A percentile compares a stretch with the other conserved stretches of the same genome.
These are phyloP conservation scores for Trichopoda pennipes DNA, from an alignment of 2,888 invertebrate genomes.

Conservation along the genomic window DNA sequence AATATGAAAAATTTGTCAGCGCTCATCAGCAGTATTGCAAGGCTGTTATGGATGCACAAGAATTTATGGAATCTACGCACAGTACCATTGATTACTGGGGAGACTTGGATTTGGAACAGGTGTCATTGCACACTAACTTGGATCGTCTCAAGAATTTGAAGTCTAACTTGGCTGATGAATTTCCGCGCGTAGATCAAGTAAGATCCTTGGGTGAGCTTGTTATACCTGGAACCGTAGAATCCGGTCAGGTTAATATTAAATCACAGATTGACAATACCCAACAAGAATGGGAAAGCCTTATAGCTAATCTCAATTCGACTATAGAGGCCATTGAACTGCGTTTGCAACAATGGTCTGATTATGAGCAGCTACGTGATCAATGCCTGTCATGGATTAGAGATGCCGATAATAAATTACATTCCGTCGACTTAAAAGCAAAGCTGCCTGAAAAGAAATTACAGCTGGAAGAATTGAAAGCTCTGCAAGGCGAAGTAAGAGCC, in stretches of 20 bases:
- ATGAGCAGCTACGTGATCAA: slow-evolving; percentile 91
- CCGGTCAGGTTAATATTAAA: slow-evolving; percentile 91
- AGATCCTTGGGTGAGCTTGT: slow-evolving; percentile 93
- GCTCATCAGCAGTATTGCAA: slow-evolving; percentile 94
- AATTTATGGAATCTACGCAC: slow-evolving; percentile 92
- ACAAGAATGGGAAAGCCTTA: slow-evolving; percentile 93
- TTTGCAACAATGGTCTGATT: slow-evolving; percentile 94
- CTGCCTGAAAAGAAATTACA: slow-evolving; percentile 92
- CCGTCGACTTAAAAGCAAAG: slow-evolving; percentile 91
- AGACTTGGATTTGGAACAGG: slow-evolving; percentile 90
- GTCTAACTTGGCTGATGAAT: slow-evolving; percentile 91
- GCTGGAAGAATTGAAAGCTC: slow-evolving; percentile 87
- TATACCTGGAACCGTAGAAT: slow-evolving; percentile 91
- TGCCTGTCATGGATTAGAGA: slow-evolving; percentile 93
- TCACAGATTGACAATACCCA: slow-evolving; percentile 93
- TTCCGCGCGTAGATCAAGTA: slow-evolving; percentile 90
- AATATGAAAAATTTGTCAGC: slow-evolving; percentile 92
- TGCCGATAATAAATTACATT: slow-evolving; percentile 92
- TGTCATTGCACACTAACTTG: slow-evolving; percentile 91
- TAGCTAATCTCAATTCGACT: slow-evolving; percentile 88
- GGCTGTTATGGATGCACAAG: slow-evolving; percentile 91
- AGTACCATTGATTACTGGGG: slow-evolving; percentile 91
- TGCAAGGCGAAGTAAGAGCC: slow-evolving; percentile 94
- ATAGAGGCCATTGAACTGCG: slow-evolving; percentile 91
- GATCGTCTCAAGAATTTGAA: slow-evolving; percentile 91